Conservation (phyloP, 37 sponge, comb jelly and placozoan species). For the Diacarnus erythraeanus region DNA sequence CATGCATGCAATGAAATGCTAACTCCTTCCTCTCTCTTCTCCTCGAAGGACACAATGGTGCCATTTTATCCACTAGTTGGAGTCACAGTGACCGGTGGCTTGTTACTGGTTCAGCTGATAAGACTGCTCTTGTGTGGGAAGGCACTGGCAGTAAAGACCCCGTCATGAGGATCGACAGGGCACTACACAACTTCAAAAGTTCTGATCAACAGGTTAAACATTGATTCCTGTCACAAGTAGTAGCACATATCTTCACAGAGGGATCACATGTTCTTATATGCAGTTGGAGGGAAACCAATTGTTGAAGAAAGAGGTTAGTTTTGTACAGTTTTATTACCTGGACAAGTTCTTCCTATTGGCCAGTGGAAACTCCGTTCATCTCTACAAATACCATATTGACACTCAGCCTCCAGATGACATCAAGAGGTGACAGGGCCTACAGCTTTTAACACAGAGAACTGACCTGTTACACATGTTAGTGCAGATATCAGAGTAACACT, state of each 20-base stretch:
- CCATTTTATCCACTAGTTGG: constrained; percentile 47
- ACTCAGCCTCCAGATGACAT: constrained; percentile 72
- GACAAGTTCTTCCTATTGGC: constrained; percentile 95
- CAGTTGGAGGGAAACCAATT: constrained; percentile 30
- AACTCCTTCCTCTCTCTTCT: constrained; percentile 12
- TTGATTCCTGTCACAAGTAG: too few species aligned
- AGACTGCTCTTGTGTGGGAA: constrained; percentile 74
- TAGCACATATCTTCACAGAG: too few species aligned
- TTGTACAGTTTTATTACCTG: constrained; percentile 91
- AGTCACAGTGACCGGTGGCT: constrained; percentile 60
- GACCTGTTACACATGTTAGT: background rate
- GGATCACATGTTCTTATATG: too few species aligned
- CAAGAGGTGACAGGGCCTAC: constrained; percentile 86
- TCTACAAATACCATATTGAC: constrained; percentile 94
- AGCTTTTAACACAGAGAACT: background rate
- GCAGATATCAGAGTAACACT: constrained; percentile 60
- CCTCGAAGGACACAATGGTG: constrained; percentile 68
- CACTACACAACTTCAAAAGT: constrained; percentile 11
- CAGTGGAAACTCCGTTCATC: constrained; percentile 51
- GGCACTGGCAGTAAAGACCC: constrained; percentile 58
- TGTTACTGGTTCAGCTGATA: constrained; percentile 68
- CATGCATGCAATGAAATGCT: background rate
- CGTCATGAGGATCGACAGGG: constrained; percentile 21
- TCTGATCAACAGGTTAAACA: too few species aligned
- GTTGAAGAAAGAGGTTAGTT: constrained; percentile 59